A percentile compares a stretch with the other conserved stretches of the same genome.
phyloP scores from a whole-genome alignment of 2,113 vertebrate genomes.

The Arvicanthis niloticus region DNA sequence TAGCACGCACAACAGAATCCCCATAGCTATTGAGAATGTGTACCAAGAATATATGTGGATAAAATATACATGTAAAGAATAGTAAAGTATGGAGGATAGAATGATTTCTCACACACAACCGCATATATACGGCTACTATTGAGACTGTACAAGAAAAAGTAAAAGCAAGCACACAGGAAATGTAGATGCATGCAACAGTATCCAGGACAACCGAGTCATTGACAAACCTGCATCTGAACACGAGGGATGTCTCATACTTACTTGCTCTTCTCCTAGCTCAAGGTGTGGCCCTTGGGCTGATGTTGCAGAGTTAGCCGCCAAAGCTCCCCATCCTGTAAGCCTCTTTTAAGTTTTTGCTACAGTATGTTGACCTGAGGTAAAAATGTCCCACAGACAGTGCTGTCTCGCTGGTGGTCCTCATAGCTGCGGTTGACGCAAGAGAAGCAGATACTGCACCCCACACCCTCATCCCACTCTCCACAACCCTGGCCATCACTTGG shows the following conservation, averaged over 20 bases:
- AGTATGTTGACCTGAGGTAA: neutral
- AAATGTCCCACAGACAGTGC: neutral
- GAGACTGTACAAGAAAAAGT: neutral
- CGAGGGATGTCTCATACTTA: neutral
- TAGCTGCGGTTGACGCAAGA: neutral
- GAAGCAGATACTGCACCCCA: neutral
- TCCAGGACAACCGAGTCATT: neutral
- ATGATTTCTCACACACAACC: neutral
- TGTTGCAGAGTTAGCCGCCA: neutral
- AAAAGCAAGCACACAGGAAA: neutral
- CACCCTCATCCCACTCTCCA: neutral
- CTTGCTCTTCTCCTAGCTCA: neutral
- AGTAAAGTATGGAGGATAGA: neutral
- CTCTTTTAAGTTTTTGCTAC: constrained; percentile 1
- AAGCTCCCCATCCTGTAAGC: neutral
- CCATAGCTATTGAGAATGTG: neutral
- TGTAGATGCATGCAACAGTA: neutral
- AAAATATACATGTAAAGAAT: neutral
- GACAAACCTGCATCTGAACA: neutral
- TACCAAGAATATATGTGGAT: neutral
- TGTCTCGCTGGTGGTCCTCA: neutral
- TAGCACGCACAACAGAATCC: neutral
- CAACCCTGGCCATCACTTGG: neutral
- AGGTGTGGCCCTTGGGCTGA: neutral
- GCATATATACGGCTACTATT: neutral